Evolutionary conservation across 2,113 vertebrate genomes (phyloP).

Genomic region (Spermophilus dauricus): DNA sequence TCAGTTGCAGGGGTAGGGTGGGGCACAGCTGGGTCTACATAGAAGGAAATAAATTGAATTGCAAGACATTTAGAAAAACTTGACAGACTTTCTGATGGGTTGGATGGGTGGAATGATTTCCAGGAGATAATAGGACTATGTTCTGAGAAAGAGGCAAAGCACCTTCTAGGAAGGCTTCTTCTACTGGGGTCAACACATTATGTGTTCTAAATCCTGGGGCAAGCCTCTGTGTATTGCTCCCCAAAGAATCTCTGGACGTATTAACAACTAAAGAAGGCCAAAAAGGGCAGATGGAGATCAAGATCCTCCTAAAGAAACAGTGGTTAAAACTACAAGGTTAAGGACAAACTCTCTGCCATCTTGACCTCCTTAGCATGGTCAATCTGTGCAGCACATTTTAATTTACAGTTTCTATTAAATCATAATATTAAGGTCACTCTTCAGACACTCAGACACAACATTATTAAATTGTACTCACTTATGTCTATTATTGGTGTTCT

Average conservation of each 20-base stretch:
- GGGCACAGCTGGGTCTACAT: not conserved
- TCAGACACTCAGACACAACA: constrained; percentile 61
- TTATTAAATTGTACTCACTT: constrained; percentile 72
- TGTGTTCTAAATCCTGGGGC: not conserved
- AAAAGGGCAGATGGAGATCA: not conserved
- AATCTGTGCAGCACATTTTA: constrained; percentile 1
- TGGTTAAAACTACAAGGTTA: not conserved
- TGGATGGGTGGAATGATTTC: not conserved
- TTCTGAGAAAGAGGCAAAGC: constrained; percentile 33
- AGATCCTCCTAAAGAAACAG: not conserved
- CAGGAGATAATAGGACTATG: not conserved
- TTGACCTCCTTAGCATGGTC: not conserved
- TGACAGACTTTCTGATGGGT: not conserved
- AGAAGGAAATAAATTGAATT: not conserved
- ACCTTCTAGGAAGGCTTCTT: constrained; percentile 10
- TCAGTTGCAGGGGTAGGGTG: not conserved
- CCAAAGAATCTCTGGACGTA: constrained; percentile 29
- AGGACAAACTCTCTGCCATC: constrained; percentile 2
- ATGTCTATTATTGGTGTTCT: constrained; percentile 37
- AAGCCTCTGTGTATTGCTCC: not conserved
- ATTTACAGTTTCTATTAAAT: constrained; percentile 73
- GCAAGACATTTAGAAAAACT: not conserved
- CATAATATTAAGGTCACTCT: constrained; percentile 62
- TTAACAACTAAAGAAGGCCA: not conserved
- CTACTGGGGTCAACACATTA: not conserved